Evolutionary conservation across 2,888 invertebrate species (phyloP).

Genomic region (Rhyacophila evoluta): DNA sequence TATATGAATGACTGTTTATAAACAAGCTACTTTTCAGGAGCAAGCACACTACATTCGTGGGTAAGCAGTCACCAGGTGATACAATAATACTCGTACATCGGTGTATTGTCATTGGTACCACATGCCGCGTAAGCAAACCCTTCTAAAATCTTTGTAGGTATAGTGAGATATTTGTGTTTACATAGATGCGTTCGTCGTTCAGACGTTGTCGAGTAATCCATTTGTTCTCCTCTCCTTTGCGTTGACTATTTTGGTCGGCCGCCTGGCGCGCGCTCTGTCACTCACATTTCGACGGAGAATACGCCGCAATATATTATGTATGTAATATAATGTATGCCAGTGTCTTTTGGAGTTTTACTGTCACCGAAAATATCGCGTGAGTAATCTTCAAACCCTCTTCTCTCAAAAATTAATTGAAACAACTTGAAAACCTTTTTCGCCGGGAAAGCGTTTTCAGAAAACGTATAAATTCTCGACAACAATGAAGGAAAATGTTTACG

Average conservation of each 20-base stretch:
- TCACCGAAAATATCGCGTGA: conserved; percentile 4
- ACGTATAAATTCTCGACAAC: no score
- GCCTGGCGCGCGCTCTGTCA: conserved; percentile 5
- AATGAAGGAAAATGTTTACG: no score
- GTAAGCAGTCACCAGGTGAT: not conserved
- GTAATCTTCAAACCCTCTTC: not conserved
- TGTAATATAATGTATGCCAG: not conserved
- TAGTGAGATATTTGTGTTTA: conserved; percentile 35
- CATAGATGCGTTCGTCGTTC: conserved; percentile 37
- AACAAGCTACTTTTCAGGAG: no score
- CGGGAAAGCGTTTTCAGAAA: no score
- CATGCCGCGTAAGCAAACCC: not conserved
- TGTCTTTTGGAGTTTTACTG: not conserved
- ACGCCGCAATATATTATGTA: not conserved
- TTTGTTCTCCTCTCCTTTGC: conserved; percentile 34
- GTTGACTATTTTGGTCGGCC: conserved; percentile 32
- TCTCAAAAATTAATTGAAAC: not conserved
- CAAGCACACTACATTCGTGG: no score
- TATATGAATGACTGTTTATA: no score
- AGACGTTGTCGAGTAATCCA: conserved; percentile 32
- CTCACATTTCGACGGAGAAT: conserved; percentile 13
- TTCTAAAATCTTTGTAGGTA: not conserved
- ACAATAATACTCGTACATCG: no score
- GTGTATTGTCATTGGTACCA: not conserved
- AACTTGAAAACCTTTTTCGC: not conserved